A percentile compares a stretch with the other conserved stretches of the same genome.
These are phyloP conservation scores for Aselliscus stoliczkanus DNA, from an alignment of 2,797 vertebrate genomes.

Conservation along the genomic window DNA sequence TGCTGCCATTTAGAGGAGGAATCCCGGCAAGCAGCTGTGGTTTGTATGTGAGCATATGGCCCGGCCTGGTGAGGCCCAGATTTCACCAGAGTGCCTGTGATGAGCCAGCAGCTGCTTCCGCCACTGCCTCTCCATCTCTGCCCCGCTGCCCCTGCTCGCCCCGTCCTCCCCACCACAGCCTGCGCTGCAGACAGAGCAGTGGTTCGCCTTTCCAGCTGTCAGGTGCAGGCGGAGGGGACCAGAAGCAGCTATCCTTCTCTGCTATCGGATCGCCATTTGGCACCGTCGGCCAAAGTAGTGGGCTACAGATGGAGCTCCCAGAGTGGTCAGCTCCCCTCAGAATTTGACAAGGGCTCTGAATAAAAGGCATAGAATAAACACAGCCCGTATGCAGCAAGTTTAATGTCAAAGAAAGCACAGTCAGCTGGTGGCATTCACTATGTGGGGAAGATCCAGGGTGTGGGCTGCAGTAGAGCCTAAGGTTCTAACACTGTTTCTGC, in stretches of 20 bases:
- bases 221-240: too few species aligned
- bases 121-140: not conserved
- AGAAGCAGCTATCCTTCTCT: not conserved
- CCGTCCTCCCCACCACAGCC: not conserved
- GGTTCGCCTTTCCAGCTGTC: not conserved
- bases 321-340: not conserved
- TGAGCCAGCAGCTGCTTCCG: slow-evolving; percentile 56
- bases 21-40: slow-evolving; percentile 56
- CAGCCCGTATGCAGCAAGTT: not conserved
- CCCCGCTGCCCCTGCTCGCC: rapidly evolving
- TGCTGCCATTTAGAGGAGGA: not conserved
- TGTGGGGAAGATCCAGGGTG: not conserved
- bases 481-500: not conserved
- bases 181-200: not conserved
- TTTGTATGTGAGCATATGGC: slow-evolving; percentile 62
- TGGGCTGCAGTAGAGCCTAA: not conserved
- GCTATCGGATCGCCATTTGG: not conserved
- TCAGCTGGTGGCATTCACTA: not conserved
- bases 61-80: slow-evolving; percentile 40
- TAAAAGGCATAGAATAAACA: not conserved
- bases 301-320: not conserved
- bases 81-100: slow-evolving; percentile 56
- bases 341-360: not conserved
- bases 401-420: not conserved
- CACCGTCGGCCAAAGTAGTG: not conserved